A percentile compares a stretch with the other conserved stretches of the same genome.
Evolutionary conservation across 2,797 vertebrate species (phyloP).

Genomic region (Diglossa cyanea): DNA sequence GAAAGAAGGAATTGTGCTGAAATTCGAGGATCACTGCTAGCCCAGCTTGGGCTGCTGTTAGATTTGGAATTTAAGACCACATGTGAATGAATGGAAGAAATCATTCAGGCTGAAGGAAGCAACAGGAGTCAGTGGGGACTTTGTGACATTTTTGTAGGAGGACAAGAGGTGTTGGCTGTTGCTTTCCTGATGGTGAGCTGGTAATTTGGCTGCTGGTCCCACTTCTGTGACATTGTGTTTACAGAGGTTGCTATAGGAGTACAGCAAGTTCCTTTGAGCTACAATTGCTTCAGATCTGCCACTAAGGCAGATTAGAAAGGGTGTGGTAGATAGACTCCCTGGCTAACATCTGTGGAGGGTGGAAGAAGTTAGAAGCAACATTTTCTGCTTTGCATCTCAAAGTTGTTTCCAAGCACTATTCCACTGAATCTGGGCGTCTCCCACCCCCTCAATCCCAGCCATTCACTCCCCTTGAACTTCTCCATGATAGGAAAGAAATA

Average conservation of each 20-base stretch:
- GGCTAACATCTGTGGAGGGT: neutral
- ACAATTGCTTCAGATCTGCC: slow-evolving; percentile 14
- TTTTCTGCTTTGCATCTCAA: neutral
- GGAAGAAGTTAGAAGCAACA: neutral
- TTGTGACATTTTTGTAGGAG: neutral
- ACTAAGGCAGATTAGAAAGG: neutral
- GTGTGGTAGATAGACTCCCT: neutral
- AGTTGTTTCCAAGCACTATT: neutral
- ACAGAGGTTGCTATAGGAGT: slow-evolving; percentile 21
- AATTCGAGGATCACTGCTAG: neutral
- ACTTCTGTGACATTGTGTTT: neutral
- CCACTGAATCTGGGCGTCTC: neutral
- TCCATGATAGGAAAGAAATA: neutral
- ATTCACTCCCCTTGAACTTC: neutral
- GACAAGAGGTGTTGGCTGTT: slow-evolving; percentile 11
- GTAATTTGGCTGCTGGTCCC: slow-evolving; percentile 11
- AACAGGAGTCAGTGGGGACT: neutral
- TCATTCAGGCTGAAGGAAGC: neutral
- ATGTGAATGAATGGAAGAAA: slow-evolving; percentile 9
- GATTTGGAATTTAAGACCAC: neutral
- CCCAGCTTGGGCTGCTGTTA: neutral
- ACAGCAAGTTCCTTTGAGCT: neutral
- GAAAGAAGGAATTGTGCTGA: neutral
- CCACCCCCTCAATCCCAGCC: neutral
- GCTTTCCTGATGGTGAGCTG: neutral